phyloP scores from a whole-genome alignment of 2,113 vertebrate genomes.

The Pyrgilauda ruficollis region DNA sequence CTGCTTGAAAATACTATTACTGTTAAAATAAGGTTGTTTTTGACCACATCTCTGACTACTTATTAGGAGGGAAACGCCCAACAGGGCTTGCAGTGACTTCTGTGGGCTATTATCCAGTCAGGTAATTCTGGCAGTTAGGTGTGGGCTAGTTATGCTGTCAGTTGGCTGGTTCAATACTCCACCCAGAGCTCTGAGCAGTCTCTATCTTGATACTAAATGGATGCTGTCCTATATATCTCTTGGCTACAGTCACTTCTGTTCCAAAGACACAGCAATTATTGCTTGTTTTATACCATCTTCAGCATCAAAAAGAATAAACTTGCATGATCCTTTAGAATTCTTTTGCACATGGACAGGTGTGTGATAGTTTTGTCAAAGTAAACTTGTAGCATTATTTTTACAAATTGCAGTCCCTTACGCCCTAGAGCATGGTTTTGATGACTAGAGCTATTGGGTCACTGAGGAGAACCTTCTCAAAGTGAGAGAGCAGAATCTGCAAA shows the following conservation, averaged over 20 bases:
- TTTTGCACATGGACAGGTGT: background rate
- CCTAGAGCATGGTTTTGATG: background rate
- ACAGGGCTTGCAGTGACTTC: background rate
- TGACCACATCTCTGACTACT: background rate
- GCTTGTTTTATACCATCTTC: background rate
- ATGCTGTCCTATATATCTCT: background rate
- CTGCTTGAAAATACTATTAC: background rate
- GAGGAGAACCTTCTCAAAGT: background rate
- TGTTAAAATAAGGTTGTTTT: background rate
- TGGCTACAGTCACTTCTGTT: background rate
- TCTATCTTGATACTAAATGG: background rate
- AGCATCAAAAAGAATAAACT: background rate
- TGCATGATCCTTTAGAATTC: background rate
- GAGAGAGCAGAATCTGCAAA: background rate
- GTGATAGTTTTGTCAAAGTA: background rate
- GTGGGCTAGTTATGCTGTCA: background rate
- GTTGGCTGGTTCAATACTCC: background rate
- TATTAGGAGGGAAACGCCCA: background rate
- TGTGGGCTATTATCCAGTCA: background rate
- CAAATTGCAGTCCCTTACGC: background rate
- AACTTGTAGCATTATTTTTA: background rate
- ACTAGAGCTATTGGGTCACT: background rate
- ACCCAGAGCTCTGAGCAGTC: background rate
- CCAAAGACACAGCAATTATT: background rate
- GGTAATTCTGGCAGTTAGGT: background rate